phyloP scores from a whole-genome alignment of 2,797 vertebrate genomes.

The Miichthys miiuy region DNA sequence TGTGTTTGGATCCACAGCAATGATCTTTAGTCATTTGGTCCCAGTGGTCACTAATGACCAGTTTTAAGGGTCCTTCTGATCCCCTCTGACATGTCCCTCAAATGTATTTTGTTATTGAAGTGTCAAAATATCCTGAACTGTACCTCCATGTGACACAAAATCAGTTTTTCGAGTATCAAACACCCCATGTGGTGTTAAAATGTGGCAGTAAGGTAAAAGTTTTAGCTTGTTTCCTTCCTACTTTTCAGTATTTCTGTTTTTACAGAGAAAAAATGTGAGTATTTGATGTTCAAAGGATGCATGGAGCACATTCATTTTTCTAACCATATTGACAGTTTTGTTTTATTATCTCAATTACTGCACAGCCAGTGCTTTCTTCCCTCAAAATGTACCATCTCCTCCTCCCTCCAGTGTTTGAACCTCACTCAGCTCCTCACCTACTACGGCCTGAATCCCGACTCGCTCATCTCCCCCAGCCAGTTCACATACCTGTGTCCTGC shows the following conservation, averaged over 20 bases:
- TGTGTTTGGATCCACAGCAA: not conserved
- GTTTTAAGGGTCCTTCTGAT: not conserved
- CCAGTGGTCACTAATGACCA: not conserved
- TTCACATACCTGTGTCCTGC: conserved; percentile 96
- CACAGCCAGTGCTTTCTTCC: not conserved
- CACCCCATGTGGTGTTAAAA: not conserved
- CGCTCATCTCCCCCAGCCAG: conserved; percentile 91
- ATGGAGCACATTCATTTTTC: not conserved
- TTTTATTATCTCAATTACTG: not conserved
- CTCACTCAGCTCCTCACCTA: conserved; percentile 92
- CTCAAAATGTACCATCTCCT: not conserved
- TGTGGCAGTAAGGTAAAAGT: not conserved
- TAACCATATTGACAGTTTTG: not conserved
- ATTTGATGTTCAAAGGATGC: not conserved
- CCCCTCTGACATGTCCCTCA: not conserved
- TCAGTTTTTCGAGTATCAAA: not conserved
- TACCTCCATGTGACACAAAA: not conserved
- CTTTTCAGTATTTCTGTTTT: not conserved
- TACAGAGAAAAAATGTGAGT: not conserved
- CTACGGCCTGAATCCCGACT: conserved; percentile 89
- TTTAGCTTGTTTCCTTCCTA: not conserved
- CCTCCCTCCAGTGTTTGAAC: conserved; percentile 91
- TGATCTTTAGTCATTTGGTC: not conserved
- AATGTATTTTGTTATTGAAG: not conserved
- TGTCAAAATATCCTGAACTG: not conserved